These are phyloP conservation scores for Agonopterix subpropinquella DNA, from an alignment of 2,888 invertebrate species.

Conservation along the genomic window DNA sequence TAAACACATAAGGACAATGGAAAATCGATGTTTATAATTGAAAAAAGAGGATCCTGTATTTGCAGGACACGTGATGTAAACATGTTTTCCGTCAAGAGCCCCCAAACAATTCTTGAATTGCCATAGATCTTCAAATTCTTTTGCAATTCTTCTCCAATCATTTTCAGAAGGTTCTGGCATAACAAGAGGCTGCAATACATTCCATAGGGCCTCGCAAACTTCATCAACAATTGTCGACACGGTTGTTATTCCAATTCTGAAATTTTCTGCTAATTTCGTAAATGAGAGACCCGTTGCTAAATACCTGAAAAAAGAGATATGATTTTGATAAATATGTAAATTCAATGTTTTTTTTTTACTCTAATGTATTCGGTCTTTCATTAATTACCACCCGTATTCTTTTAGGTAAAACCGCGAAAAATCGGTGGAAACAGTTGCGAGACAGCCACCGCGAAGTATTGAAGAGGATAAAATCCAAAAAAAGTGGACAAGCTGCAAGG, in stretches of 20 bases:
- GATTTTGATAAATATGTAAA: too few relatives aligned
- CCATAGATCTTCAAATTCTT: neutral
- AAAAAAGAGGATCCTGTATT: conserved; percentile 6
- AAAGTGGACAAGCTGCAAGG: neutral
- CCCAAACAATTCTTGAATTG: conserved; percentile 3
- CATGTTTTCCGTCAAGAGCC: conserved; percentile 2
- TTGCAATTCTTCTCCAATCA: neutral
- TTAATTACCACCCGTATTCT: too few relatives aligned
- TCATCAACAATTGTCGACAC: conserved; percentile 7
- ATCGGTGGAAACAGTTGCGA: conserved; percentile 8
- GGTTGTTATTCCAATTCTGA: conserved; percentile 14
- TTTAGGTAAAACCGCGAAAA: too few relatives aligned
- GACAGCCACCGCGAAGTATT: conserved; percentile 4
- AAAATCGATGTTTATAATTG: too few relatives aligned
- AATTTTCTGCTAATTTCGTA: conserved; percentile 12
- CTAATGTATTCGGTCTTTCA: neutral
- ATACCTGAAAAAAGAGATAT: too few relatives aligned
- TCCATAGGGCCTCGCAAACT: conserved; percentile 12
- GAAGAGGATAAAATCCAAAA: neutral
- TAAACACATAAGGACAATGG: conserved; percentile 4
- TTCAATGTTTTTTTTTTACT: neutral
- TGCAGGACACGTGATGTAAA: neutral
- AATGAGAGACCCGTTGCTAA: conserved; percentile 14
- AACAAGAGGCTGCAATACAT: conserved; percentile 8
- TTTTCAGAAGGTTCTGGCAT: conserved; percentile 2